Percentiles rank a stretch among this genome's conserved stretches.
phyloP scores from a whole-genome alignment of 2,797 vertebrate genomes.

The Lacerta viridis region DNA sequence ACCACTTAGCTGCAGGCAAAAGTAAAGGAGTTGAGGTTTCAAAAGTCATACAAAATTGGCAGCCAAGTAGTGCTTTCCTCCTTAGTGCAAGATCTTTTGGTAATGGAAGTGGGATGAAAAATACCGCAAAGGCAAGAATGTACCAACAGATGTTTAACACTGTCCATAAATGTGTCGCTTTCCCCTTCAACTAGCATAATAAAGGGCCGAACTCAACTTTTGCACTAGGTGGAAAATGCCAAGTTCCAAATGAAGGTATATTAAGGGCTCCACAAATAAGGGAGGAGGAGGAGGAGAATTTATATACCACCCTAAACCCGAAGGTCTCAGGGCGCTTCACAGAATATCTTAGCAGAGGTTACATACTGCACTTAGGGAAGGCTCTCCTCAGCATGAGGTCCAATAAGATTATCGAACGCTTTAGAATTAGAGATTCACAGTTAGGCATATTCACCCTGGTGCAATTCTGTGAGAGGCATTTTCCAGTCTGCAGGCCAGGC shows the following conservation, averaged over 20 bases:
- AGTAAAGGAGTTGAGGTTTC: slow-evolving; percentile 38
- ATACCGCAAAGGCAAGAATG: slow-evolving; percentile 23
- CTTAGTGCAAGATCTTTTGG: slow-evolving; percentile 40
- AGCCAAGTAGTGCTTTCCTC: slow-evolving; percentile 23
- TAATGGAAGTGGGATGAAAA: slow-evolving; percentile 60
- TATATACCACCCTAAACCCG: too few relatives aligned
- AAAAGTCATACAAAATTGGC: slow-evolving; percentile 26
- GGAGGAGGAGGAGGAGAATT: too few relatives aligned
- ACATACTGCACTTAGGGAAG: slow-evolving; percentile 36
- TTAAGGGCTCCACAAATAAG: slow-evolving; percentile 55
- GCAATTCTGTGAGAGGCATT: slow-evolving; percentile 11
- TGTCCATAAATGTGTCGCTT: slow-evolving; percentile 44
- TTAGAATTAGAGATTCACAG: slow-evolving; percentile 19
- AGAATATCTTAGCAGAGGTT: slow-evolving; percentile 26
- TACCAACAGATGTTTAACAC: slow-evolving; percentile 47
- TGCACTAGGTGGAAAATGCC: background rate
- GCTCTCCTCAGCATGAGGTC: slow-evolving; percentile 50
- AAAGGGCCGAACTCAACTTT: slow-evolving; percentile 40
- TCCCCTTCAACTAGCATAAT: slow-evolving; percentile 46
- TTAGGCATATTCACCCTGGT: slow-evolving; percentile 43
- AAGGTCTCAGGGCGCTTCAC: too few relatives aligned
- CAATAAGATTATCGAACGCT: slow-evolving; percentile 39
- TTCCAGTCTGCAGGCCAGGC: background rate
- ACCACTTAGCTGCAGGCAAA: slow-evolving; percentile 46
- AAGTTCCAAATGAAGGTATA: slow-evolving; percentile 53